These are phyloP conservation scores for Corythornis madagascariensis DNA, from an alignment of 2,113 vertebrate genomes.

Conservation along the genomic window DNA sequence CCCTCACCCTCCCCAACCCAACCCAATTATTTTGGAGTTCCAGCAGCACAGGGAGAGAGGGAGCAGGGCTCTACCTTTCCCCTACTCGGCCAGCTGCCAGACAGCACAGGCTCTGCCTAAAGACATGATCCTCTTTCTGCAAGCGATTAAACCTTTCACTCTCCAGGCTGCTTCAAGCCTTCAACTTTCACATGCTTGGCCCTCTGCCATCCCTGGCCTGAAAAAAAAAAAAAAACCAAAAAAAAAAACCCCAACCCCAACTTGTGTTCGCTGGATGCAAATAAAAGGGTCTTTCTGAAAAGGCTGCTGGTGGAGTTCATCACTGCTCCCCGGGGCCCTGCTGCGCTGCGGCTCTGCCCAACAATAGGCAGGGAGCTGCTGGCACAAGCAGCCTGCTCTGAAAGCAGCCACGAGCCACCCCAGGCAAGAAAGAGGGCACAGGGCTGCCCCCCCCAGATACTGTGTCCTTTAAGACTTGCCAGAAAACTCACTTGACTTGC, in stretches of 20 bases:
- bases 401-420: not conserved
- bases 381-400: not conserved
- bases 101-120: not conserved
- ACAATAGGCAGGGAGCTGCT: not conserved
- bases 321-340: rapidly evolving
- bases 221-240: not conserved
- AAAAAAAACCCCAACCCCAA: not conserved
- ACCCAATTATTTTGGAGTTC: constrained; percentile 40
- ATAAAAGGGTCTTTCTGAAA: constrained; percentile 57
- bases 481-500: not conserved
- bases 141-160: constrained; percentile 59
- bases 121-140: constrained; percentile 38
- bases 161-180: constrained; percentile 14
- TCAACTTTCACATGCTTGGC: constrained; percentile 73
- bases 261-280: constrained; percentile 13
- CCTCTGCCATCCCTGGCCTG: not conserved
- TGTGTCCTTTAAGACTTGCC: not conserved
- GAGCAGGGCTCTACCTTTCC: constrained; percentile 40
- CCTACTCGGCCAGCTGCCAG: constrained; percentile 58
- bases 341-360: not conserved
- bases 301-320: not conserved
- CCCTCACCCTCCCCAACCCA: not conserved
- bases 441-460: not conserved
- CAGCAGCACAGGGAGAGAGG: not conserved
- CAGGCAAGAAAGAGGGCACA: not conserved